Base-by-base conservation (phyloP, 37 sponge, comb jelly and placozoan species). In the Aplysina aerophoba region DNA sequence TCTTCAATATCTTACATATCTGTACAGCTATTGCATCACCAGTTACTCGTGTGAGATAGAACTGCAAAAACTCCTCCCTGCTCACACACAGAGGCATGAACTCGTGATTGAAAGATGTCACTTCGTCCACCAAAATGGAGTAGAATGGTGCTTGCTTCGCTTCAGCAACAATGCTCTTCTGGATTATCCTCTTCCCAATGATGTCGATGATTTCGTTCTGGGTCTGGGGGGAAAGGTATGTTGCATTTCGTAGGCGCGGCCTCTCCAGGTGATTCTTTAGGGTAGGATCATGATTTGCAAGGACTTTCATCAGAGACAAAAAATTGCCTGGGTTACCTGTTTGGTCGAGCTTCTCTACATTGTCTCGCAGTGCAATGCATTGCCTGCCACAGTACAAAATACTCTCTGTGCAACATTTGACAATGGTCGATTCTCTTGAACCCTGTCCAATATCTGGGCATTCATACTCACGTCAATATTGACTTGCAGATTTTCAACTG, bases 311-410 rank as follows among this genome's bases (percentile, higher is more conserved):
- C 84, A 87, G 27, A 14, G 91, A 65, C 25, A 91, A 54, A 87
- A 87, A 87, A 67, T 87, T 91, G 25, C 88, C 91, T 64, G 88
- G 88, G 24, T 89, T 91, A 19, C 85, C 73, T 28, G 71, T 44
- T 25, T 83, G 37, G 31, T 86, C 81, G 14, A 80, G 73, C n/a
- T 71, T 66, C 55, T 87, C 88, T 34, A 8, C 72, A 54, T 91
- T 80, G 36, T 88, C 91, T 72, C 91, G 59, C 36, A 91, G 37
- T 20, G 88, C 88, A 84, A 91, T 81, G 56, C 85, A 83, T 44
- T 91, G 91, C 27, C 81, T 59, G 21, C 85, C 88, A 71, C 88
- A 91, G 72, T 60, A 87, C 34, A 90, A 31, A 61, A 90, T 74
- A 27, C 59, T 25, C 34, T 79, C 41, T 25, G 81, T 84, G 61